Evolutionary conservation across 2,797 vertebrate genomes (phyloP).

Genomic region (Chaetodon trifasciatus): DNA sequence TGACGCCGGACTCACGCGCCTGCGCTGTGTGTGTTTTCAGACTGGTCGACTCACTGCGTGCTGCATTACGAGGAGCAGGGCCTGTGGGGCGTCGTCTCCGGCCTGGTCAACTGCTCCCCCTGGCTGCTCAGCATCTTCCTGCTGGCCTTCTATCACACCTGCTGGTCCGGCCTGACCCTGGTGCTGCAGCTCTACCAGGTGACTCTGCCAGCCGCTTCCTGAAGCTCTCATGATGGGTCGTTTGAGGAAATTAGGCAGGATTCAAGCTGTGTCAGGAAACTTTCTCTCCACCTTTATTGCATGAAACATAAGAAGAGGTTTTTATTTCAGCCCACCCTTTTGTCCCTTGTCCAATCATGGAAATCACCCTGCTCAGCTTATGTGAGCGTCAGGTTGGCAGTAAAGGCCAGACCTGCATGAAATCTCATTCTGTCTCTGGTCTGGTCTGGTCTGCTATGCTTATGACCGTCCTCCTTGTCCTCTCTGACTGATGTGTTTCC

Average conservation of each 20-base stretch:
- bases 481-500: background rate
- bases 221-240: background rate
- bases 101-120: slow-evolving; percentile 89
- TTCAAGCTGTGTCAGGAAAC: background rate
- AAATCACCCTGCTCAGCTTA: background rate
- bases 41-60: slow-evolving; percentile 89
- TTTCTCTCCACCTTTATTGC: background rate
- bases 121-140: slow-evolving; percentile 91
- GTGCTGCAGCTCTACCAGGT: slow-evolving; percentile 93
- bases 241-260: background rate
- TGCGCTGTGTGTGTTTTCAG: slow-evolving; percentile 72
- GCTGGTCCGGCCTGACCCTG: slow-evolving; percentile 88
- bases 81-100: slow-evolving; percentile 83
- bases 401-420: too few relatives aligned
- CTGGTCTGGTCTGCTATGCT: too few relatives aligned
- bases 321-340: background rate
- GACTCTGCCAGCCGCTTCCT: background rate
- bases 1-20: background rate
- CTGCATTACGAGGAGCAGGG: slow-evolving; percentile 86
- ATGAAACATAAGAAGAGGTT: background rate
- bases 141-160: slow-evolving; percentile 87
- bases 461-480: background rate
- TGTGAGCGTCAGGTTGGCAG: rapidly evolving
- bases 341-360: background rate
- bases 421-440: too few relatives aligned